Evolutionary conservation across 2,888 invertebrate species (phyloP).

Genomic region (Erebia ligea): DNA sequence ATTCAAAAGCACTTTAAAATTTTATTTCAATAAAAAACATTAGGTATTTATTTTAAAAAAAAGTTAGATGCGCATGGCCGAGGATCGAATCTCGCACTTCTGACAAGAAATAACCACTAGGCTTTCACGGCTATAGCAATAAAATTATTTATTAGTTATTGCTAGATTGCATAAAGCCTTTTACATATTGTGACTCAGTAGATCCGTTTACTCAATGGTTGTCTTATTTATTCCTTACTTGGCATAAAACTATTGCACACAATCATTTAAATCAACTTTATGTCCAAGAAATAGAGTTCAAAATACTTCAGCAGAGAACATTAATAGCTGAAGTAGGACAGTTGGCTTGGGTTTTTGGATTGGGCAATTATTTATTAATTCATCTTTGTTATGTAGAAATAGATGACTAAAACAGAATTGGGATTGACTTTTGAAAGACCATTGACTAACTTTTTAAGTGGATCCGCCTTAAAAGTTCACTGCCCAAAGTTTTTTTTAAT

Average conservation of each 20-base stretch:
- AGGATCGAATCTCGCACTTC: too few species aligned
- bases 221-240: not conserved
- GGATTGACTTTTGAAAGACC: slow-evolving; percentile 8
- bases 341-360: slow-evolving; percentile 8
- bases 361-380: not conserved
- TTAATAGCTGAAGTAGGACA: not conserved
- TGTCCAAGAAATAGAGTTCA: not conserved
- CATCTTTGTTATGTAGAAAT: not conserved
- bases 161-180: not conserved
- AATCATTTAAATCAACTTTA: not conserved
- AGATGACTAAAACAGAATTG: slow-evolving; percentile 6
- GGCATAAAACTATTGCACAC: not conserved
- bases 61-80: too few species aligned
- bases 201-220: slow-evolving; percentile 1
- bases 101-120: too few species aligned
- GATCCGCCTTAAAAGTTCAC: not conserved
- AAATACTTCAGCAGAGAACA: not conserved
- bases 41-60: too few species aligned
- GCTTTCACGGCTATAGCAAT: too few species aligned
- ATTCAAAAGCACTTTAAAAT: too few species aligned
- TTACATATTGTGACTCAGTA: slow-evolving; percentile 5
- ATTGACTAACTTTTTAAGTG: not conserved
- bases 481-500: not conserved
- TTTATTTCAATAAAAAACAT: too few species aligned
- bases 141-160: too few species aligned